Evolutionary conservation across 2,113 vertebrate species (phyloP), one percentile per base, ranked within the genome.

Genomic region (Microcebus tavaratra): DNA sequence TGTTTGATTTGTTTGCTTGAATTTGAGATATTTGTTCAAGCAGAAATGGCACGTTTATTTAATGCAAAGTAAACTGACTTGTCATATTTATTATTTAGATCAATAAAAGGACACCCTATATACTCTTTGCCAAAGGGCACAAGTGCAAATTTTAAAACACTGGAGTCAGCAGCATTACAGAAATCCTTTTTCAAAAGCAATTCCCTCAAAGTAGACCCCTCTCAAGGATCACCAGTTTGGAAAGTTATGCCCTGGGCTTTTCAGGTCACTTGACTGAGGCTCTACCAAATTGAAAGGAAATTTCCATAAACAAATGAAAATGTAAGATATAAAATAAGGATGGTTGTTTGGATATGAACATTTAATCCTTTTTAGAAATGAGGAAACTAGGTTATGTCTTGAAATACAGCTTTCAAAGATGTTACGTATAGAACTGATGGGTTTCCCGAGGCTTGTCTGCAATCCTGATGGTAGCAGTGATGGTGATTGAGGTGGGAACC

Each of bases 171-270:
- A 95, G 25, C 61, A 96, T 96, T 75, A 61, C 59, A 90, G 80
- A 94, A 96, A 73, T 89, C 34, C 75, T 88, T 81, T 97, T 96
- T 97, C 83, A 95, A 97, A 96, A 96, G 83, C 83, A 97, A 88
- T 97, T 97, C 55, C 65, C 78, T 93, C 88, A 75, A 94, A 94
- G 93, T 34, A 92, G 79, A 25, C 34, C 45, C 53, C 29, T 97
- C 90, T 95, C 82, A 95, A 94, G 90, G 93, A 90, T 96, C 95
- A 95, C 55, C 45, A 88, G 83, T 53, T 94, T 94, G 57, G n/a
- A 81, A 87, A 84, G 87, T 59, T 94, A 42, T 31, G 15, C 31
- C 50, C 34, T 87, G 45, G 42, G 86, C 45, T 91, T 83, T 91
- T 18, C 25, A 31, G 27, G 23, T 31, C 34, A 34, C 21, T 79